These are phyloP conservation scores for Paragorgia papillata DNA, from an alignment of 92 coral and sea anemone genomes.

Conservation along the genomic window DNA sequence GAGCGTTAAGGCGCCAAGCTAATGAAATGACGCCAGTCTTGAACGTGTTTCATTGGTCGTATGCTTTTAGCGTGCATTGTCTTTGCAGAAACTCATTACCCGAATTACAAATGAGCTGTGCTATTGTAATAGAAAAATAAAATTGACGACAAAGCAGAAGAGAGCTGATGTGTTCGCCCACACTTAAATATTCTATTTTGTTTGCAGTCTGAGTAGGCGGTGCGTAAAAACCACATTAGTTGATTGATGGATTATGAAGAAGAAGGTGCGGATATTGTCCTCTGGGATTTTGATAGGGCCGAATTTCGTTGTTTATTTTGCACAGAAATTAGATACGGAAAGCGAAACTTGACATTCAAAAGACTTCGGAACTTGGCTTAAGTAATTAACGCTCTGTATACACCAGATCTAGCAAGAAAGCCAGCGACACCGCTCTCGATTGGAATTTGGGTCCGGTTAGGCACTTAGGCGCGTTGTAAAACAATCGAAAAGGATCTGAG, in stretches of 20 bases:
- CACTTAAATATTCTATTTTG: slow-evolving; percentile 16
- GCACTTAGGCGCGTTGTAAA: too few species aligned
- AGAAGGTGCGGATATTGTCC: background rate
- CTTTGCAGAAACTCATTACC: slow-evolving; percentile 92
- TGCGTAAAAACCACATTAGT: slow-evolving; percentile 4
- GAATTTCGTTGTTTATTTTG: background rate
- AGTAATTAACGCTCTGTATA: background rate
- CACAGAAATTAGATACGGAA: slow-evolving; percentile 3
- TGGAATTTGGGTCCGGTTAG: background rate
- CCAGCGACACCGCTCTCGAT: background rate
- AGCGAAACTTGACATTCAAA: slow-evolving; percentile 3
- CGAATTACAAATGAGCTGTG: slow-evolving; percentile 90
- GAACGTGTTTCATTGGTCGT: slow-evolving; percentile 70
- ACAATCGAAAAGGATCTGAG: too few species aligned
- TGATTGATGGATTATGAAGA: slow-evolving; percentile 8
- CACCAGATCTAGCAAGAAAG: background rate
- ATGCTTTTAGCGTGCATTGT: slow-evolving; percentile 71
- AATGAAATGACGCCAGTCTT: slow-evolving; percentile 75
- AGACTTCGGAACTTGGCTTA: slow-evolving; percentile 17
- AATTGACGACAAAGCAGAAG: slow-evolving; percentile 11
- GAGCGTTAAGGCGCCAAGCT: slow-evolving; percentile 81
- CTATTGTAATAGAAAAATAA: slow-evolving; percentile 18
- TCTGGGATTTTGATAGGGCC: background rate
- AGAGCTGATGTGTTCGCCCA: slow-evolving; percentile 27
- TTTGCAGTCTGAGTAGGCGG: slow-evolving; percentile 17